Evolutionary conservation across 2,888 invertebrate species (phyloP).

Genomic region (Nomada fucata): DNA sequence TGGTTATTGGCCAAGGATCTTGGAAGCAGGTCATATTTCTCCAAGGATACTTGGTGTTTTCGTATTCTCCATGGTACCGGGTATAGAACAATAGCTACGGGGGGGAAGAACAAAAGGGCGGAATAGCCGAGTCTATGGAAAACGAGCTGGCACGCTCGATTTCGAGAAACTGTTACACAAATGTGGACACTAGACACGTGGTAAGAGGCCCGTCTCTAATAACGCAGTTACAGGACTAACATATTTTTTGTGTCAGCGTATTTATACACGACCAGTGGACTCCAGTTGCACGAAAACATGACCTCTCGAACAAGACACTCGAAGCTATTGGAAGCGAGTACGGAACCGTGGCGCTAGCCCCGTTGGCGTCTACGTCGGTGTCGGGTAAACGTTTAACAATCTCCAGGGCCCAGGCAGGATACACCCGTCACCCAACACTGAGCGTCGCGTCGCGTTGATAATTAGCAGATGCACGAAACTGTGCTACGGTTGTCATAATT

Average conservation of each 20-base stretch:
- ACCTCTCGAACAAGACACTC: slow-evolving; percentile 51
- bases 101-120: not conserved
- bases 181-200: not conserved
- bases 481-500: slow-evolving; percentile 68
- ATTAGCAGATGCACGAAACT: slow-evolving; percentile 76
- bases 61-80: not conserved
- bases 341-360: slow-evolving; percentile 64
- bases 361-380: slow-evolving; percentile 57
- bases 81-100: not conserved
- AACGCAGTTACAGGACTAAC: slow-evolving; percentile 29
- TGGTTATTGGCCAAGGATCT: slow-evolving; percentile 57
- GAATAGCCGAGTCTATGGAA: slow-evolving; percentile 2
- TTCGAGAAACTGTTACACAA: not conserved
- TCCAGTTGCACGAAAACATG: slow-evolving; percentile 67
- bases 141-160: not conserved
- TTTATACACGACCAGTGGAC: slow-evolving; percentile 37
- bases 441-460: slow-evolving; percentile 70
- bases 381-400: slow-evolving; percentile 71
- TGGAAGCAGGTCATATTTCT: slow-evolving; percentile 47
- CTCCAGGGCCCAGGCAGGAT: slow-evolving; percentile 75
- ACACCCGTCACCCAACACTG: slow-evolving; percentile 74
- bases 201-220: not conserved
- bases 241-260: slow-evolving; percentile 11
- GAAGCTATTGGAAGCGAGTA: slow-evolving; percentile 30
- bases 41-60: slow-evolving; percentile 23